Evolutionary conservation across 1,140 invertebrate genomes (phyloP).

Genomic region (Listronotus oregonensis): DNA sequence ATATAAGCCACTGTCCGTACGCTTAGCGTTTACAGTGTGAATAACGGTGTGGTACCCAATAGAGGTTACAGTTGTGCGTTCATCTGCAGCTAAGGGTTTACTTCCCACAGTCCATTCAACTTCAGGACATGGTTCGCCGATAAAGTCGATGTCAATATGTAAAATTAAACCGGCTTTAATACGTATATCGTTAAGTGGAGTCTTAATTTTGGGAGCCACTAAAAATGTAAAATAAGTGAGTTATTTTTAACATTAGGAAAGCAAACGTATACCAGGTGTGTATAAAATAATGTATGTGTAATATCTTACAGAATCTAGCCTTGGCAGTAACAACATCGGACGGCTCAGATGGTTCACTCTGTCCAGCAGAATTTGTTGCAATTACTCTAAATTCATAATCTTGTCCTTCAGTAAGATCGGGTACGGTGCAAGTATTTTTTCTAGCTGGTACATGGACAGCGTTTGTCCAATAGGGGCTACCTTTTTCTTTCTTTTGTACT

Average conservation of each 20-base stretch:
- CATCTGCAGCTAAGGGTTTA: conserved; percentile 72
- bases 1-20: conserved; percentile 84
- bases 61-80: conserved; percentile 83
- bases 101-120: conserved; percentile 82
- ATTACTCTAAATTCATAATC: conserved; percentile 97
- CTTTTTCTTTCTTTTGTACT: conserved; percentile 94
- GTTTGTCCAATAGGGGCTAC: conserved; percentile 87
- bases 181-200: conserved; percentile 83
- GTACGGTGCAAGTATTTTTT: conserved; percentile 78
- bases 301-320: conserved; percentile 73
- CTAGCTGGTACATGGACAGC: conserved; percentile 82
- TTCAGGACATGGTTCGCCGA: conserved; percentile 87
- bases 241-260: not conserved
- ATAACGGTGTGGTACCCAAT: conserved; percentile 91
- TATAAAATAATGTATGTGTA: not conserved
- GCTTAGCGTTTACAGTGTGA: conserved; percentile 86
- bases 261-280: not conserved
- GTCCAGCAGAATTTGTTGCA: conserved; percentile 93
- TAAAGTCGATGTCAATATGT: conserved; percentile 90
- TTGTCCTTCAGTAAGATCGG: conserved; percentile 89
- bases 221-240: conserved; percentile 36
- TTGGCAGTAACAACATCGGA: conserved; percentile 88
- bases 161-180: conserved; percentile 92
- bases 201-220: conserved; percentile 92
- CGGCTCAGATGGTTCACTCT: conserved; percentile 92